Evolutionary conservation across 2,113 vertebrate genomes (phyloP).

Genomic region (Toxotes chatareus): DNA sequence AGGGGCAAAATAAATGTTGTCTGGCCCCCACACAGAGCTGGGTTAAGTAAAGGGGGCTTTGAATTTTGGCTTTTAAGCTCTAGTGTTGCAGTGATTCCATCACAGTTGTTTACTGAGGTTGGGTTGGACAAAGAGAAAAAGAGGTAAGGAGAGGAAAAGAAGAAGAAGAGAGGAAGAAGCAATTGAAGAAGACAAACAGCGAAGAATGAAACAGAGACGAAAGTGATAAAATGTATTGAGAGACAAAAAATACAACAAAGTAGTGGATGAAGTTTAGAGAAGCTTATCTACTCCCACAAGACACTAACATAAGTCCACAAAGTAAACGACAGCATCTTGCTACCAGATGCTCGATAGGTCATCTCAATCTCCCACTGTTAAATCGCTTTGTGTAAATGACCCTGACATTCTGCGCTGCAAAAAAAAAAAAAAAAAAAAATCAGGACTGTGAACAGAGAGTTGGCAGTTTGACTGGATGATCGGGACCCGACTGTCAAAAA

Average conservation of each 20-base stretch:
- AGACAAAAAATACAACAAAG: neutral
- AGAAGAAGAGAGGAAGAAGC: neutral
- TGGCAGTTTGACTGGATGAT: neutral
- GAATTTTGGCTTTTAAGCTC: neutral
- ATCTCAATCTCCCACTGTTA: conserved; percentile 17
- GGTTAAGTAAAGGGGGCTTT: conserved; percentile 10
- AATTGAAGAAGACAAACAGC: neutral
- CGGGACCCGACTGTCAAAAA: conserved; percentile 18
- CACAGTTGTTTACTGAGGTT: conserved; percentile 7
- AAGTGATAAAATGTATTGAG: neutral
- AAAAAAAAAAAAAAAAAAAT: conserved; percentile 3
- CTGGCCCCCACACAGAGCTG: neutral
- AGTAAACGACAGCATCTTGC: neutral
- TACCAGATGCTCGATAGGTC: neutral
- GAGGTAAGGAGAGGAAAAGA: too few species aligned
- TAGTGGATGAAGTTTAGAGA: neutral
- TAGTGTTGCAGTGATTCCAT: neutral
- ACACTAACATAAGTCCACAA: conserved; percentile 8
- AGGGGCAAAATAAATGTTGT: neutral
- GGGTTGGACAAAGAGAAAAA: neutral
- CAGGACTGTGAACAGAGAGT: neutral
- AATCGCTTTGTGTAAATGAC: conserved; percentile 48
- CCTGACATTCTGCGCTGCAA: conserved; percentile 1
- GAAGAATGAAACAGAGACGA: neutral
- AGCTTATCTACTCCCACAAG: conserved; percentile 1